Base-by-base conservation (phyloP, 2,888 invertebrate species). In the Willowsia nigromaculata region DNA sequence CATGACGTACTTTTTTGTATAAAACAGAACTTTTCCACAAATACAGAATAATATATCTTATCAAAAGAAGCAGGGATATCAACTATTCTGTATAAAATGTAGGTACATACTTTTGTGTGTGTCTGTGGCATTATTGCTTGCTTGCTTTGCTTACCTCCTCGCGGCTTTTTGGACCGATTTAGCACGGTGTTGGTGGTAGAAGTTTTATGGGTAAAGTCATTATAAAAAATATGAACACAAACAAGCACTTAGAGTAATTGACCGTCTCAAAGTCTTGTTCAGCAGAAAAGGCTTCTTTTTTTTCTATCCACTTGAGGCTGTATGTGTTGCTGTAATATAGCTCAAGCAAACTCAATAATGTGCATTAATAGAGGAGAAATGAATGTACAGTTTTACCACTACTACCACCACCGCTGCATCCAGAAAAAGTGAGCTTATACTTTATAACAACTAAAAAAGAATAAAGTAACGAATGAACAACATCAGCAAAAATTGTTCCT, bases 191-290 rank as follows among this genome's bases (percentile, higher is more conserved):
- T 81, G 71, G 85, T 71, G 88, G 85, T 88, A 81, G 83, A 88
- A 88, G 83, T 88, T 88, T 88, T 88, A 90, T 90, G 85, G 90
- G 88, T 76, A 89, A 91, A 90, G 87, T 90, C 90, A 90, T 91
- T 90, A 90, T 87, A 89, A 91, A 90, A 91, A 90, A 89, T 89
- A 91, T 90, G 90, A 90, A 91, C 91, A 91, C 87, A 90, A 91
- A 91, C 91, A 91, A 91, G 90, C 91, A 91, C 91, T 91, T 91
- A 90, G 85, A 91, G 90, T 91, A 91, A 91, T 91, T 91, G 91
- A 91, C 90, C 90, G 84, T 90, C 89, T 91, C 88, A 88, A 90
- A 88, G 88, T 88, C 88, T 88, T 88, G 88, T 83, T 88, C 88
- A 76, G 88, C 88, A 83, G 83, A 88, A 88, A 88, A 83, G 62